phyloP scores from a whole-genome alignment of 1,140 invertebrate species.

The Melitaea cinxia region DNA sequence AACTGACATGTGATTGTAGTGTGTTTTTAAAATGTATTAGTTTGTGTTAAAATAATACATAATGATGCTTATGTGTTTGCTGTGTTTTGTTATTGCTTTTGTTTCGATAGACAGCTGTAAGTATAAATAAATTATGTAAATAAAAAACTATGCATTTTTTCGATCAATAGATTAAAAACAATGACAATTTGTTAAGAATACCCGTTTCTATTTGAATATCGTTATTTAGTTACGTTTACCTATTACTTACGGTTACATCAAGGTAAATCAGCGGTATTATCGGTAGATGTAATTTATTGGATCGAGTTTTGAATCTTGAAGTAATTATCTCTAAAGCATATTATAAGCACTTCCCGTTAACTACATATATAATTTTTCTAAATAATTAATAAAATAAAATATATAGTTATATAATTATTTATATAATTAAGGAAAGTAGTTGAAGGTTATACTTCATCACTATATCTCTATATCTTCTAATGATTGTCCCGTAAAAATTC shows the following conservation, averaged over 20 bases:
- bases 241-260: no score
- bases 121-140: constrained; percentile 20
- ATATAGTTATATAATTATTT: no score
- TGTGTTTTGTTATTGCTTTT: constrained; percentile 19
- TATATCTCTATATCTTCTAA: no score
- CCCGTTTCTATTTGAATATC: constrained; percentile 17
- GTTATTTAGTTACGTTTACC: constrained; percentile 15
- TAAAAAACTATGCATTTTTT: neutral
- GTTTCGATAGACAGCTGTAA: constrained; percentile 31
- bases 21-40: constrained; percentile 1
- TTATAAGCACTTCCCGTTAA: no score
- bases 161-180: constrained; percentile 14
- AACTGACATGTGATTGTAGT: neutral
- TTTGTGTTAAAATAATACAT: constrained; percentile 19
- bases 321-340: neutral
- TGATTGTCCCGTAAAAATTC: no score
- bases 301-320: neutral
- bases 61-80: constrained; percentile 26
- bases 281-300: neutral
- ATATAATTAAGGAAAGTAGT: no score
- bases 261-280: no score
- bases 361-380: no score
- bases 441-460: no score
- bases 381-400: no score
- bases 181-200: constrained; percentile 13